These are phyloP conservation scores for Dromius quadrimaculatus DNA, from an alignment of 2,888 invertebrate species.

Conservation along the genomic window DNA sequence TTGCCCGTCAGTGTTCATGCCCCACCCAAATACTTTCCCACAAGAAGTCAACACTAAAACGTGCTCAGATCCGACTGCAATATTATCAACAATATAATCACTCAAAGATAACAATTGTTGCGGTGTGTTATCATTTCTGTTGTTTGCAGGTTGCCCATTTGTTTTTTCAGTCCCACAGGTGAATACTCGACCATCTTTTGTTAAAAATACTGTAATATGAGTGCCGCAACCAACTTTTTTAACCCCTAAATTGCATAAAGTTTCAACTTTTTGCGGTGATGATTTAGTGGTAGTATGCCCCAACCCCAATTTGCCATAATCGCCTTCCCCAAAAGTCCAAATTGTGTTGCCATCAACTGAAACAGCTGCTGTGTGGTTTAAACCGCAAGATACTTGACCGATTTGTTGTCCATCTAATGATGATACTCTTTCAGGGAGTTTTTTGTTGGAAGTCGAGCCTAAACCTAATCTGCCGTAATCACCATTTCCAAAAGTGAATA, in stretches of 20 bases:
- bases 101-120: constrained; percentile 68
- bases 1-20: constrained; percentile 75
- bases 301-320: constrained; percentile 73
- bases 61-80: constrained; percentile 74
- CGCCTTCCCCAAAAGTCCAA: constrained; percentile 77
- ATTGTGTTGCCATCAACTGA: constrained; percentile 71
- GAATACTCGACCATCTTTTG: constrained; percentile 71
- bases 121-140: constrained; percentile 68
- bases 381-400: constrained; percentile 72
- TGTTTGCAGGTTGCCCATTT: constrained; percentile 70
- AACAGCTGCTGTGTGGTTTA: constrained; percentile 75
- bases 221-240: constrained; percentile 75
- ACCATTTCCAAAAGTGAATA: constrained; percentile 76
- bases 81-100: constrained; percentile 70
- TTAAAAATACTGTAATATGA: constrained; percentile 74
- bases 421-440: constrained; percentile 71
- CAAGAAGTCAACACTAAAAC: constrained; percentile 70
- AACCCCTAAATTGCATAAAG: constrained; percentile 69
- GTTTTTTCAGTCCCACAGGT: constrained; percentile 74
- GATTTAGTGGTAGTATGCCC: constrained; percentile 67
- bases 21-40: constrained; percentile 74
- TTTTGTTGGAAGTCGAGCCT: constrained; percentile 73
- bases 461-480: constrained; percentile 74
- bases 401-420: constrained; percentile 68
- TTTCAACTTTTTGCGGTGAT: constrained; percentile 69